These are phyloP conservation scores for Drosophila anomalata DNA, from an alignment of 2,888 invertebrate species.

Conservation along the genomic window DNA sequence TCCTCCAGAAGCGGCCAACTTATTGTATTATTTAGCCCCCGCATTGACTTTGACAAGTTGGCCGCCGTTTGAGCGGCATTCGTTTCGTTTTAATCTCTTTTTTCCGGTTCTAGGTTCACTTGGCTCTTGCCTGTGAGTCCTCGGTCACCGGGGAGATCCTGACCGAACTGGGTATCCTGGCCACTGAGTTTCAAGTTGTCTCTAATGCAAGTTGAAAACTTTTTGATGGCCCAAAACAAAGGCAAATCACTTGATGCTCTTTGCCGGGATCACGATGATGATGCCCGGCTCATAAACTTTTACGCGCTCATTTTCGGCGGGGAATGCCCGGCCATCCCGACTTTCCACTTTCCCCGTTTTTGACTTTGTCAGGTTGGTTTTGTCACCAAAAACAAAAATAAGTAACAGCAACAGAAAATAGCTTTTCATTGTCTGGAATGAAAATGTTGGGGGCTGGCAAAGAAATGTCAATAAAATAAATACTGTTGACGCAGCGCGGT, in stretches of 20 bases:
- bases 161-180: background rate
- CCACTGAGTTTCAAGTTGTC: constrained; percentile 56
- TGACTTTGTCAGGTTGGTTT: constrained; percentile 63
- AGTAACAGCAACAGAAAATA: constrained; percentile 56
- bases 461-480: constrained; percentile 78
- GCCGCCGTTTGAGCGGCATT: constrained; percentile 58
- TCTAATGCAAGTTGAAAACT: constrained; percentile 72
- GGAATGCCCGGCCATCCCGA: constrained; percentile 8
- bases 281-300: constrained; percentile 70
- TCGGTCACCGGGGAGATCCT: constrained; percentile 57
- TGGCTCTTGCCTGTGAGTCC: background rate
- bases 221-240: constrained; percentile 67
- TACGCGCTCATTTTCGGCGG: constrained; percentile 64
- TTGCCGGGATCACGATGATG: constrained; percentile 45
- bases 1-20: constrained; percentile 45
- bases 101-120: constrained; percentile 43
- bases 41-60: constrained; percentile 73
- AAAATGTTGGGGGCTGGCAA: constrained; percentile 38
- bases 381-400: constrained; percentile 39
- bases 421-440: constrained; percentile 65
- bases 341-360: constrained; percentile 20
- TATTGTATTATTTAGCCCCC: constrained; percentile 52
- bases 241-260: constrained; percentile 71
- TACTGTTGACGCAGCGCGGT: constrained; percentile 78
- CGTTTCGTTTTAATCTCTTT: constrained; percentile 71